A percentile compares a stretch with the other conserved stretches of the same genome.
phyloP scores from a whole-genome alignment of 2,113 vertebrate genomes.

The Cairina moschata region DNA sequence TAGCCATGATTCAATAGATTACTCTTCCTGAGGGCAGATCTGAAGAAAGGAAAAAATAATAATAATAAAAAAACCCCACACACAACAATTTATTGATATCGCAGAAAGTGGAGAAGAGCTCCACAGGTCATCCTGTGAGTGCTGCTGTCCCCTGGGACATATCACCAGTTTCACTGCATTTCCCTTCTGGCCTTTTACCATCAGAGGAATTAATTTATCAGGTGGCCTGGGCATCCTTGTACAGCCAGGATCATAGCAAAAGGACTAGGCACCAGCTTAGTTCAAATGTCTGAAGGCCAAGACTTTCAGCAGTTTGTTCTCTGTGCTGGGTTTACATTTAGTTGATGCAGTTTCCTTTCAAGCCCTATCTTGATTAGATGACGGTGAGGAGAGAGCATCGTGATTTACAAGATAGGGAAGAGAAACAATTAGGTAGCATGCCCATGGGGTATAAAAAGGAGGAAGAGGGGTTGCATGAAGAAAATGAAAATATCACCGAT shows the following conservation, averaged over 20 bases:
- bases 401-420: background rate
- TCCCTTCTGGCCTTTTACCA: background rate
- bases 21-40: slow-evolving; percentile 44
- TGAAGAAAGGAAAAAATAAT: background rate
- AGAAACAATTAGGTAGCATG: background rate
- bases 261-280: background rate
- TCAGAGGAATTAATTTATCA: background rate
- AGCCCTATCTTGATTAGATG: background rate
- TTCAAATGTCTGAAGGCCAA: background rate
- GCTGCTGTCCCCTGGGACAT: background rate
- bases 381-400: background rate
- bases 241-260: background rate
- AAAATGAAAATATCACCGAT: background rate
- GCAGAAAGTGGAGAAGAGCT: background rate
- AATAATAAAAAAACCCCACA: background rate
- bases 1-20: background rate
- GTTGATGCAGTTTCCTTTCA: background rate
- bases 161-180: background rate
- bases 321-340: background rate
- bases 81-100: background rate
- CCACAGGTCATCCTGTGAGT: background rate
- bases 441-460: background rate
- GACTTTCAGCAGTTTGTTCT: background rate
- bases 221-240: background rate
- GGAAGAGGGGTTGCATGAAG: background rate